Percentiles rank a stretch among this genome's conserved stretches.
phyloP scores from a whole-genome alignment of 2,797 vertebrate genomes.

The Merluccius polli region DNA sequence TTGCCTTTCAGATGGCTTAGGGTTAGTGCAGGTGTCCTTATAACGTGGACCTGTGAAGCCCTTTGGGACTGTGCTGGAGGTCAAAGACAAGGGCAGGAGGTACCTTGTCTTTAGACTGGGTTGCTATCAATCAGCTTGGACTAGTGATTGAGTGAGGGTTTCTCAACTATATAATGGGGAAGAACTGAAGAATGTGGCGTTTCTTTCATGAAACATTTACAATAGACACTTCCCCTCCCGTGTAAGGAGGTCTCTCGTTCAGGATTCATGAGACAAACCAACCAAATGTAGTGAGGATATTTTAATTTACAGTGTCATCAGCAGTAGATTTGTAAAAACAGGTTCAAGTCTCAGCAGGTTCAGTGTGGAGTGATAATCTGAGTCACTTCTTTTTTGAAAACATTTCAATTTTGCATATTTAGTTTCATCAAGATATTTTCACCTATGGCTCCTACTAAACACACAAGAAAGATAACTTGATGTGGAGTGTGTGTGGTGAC shows the following conservation, averaged over 20 bases:
- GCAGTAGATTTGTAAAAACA: not conserved
- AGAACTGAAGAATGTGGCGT: no score
- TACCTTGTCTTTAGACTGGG: not conserved
- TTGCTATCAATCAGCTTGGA: no score
- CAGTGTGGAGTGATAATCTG: not conserved
- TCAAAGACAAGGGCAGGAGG: not conserved
- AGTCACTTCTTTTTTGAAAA: not conserved
- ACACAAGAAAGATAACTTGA: not conserved
- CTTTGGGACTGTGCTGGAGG: not conserved
- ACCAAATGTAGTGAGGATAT: not conserved
- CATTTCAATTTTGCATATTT: slow-evolving; percentile 6
- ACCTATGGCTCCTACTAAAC: not conserved
- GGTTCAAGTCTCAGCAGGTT: not conserved
- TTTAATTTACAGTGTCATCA: not conserved
- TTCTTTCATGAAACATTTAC: not conserved
- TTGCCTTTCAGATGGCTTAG: not conserved
- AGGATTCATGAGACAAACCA: not conserved
- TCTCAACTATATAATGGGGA: not conserved
- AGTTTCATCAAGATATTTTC: not conserved
- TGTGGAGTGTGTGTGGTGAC: no score
- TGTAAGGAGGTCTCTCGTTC: not conserved
- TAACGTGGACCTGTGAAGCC: not conserved
- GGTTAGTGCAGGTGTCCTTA: not conserved
- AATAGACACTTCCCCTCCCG: not conserved
- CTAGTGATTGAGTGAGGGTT: not conserved